These are phyloP conservation scores for Tromatobia lineatoria DNA, from an alignment of 2,888 invertebrate genomes.

Conservation along the genomic window DNA sequence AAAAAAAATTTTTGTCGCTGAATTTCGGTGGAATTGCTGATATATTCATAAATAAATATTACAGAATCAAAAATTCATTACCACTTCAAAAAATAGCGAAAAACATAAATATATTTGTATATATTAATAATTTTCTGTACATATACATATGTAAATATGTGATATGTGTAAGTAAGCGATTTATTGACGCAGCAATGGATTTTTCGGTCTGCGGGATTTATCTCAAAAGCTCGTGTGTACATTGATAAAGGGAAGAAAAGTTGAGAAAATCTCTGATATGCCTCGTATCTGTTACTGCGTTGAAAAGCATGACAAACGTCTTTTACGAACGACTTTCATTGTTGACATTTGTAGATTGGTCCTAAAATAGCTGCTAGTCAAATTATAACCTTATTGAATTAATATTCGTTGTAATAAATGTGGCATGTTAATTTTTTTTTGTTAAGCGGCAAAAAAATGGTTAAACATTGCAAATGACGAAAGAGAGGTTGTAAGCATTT, in stretches of 20 bases:
- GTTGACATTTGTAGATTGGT: not conserved
- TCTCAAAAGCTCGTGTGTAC: conserved; percentile 4
- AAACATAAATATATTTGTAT: no score
- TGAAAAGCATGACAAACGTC: conserved; percentile 8
- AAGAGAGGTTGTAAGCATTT: no score
- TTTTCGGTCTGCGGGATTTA: conserved; percentile 18
- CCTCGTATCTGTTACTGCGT: not conserved
- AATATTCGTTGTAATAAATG: not conserved
- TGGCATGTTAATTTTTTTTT: no score
- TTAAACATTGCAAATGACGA: no score
- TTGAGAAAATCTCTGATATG: conserved; percentile 3
- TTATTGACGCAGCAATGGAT: not conserved
- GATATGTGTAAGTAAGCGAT: not conserved
- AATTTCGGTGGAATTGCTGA: no score
- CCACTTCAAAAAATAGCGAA: no score
- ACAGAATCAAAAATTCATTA: no score
- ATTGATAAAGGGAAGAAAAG: conserved; percentile 2
- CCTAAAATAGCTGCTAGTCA: not conserved
- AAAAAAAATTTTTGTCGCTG: no score
- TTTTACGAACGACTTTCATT: not conserved
- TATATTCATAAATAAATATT: no score
- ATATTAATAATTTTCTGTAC: no score
- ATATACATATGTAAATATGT: no score
- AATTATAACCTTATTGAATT: not conserved
- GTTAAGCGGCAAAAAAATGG: not conserved